Evolutionary conservation across 2,888 invertebrate genomes (phyloP).

Genomic region (Polyploca ridens): DNA sequence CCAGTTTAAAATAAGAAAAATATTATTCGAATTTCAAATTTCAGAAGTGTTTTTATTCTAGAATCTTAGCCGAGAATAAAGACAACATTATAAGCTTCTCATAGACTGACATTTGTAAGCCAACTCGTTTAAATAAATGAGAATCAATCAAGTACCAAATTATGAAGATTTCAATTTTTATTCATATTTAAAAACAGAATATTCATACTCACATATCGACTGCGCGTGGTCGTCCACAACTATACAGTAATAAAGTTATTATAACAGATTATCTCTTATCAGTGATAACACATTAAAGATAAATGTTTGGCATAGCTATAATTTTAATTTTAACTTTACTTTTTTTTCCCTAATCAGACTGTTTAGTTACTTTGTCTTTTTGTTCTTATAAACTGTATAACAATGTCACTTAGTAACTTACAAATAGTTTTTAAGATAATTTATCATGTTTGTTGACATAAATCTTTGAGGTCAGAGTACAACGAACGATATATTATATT

Average conservation of each 20-base stretch:
- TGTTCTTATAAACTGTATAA: not conserved
- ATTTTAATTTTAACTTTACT: not conserved
- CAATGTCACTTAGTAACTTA: not conserved
- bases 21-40: no score
- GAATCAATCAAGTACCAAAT: not conserved
- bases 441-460: not conserved
- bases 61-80: no score
- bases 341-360: not conserved
- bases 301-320: not conserved
- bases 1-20: no score
- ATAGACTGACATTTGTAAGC: not conserved
- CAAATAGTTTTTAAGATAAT: not conserved
- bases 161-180: no score
- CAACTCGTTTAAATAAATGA: not conserved
- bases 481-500: not conserved
- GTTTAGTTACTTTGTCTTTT: not conserved
- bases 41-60: no score
- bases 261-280: constrained; percentile 5
- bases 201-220: not conserved
- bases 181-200: not conserved
- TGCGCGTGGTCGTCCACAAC: not conserved
- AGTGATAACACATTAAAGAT: not conserved
- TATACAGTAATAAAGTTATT: not conserved
- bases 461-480: not conserved
- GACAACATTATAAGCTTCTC: not conserved